Base-by-base conservation (phyloP, 2,797 vertebrate genomes). In the Hylomyscus alleni region DNA sequence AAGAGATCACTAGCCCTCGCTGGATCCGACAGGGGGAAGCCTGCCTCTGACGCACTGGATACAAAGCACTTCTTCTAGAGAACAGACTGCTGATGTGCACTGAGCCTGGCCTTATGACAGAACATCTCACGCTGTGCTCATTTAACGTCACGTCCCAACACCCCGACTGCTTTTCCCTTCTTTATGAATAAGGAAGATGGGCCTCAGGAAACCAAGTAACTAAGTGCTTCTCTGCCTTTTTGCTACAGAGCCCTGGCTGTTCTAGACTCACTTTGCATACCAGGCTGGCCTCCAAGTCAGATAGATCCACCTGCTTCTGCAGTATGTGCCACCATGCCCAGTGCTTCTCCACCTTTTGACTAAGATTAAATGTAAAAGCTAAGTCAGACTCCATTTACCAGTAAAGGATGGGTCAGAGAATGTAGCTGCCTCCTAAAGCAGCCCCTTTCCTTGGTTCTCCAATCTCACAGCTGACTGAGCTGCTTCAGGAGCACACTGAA, bases 141-240 rank as follows among this genome's bases (percentile, higher is more conserved):
- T 3, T 78, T 86, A 81, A 86, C 24, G 31, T 14, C 72, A 62
- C 31, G 56, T 77, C 22, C 15, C 47, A 50, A 78, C 1, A 56
- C 62, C 58, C 2, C 7, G 12, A 12, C 20, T 85, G 56, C 52
- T 82, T 88, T n/a, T 22, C 34, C 50, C 73, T 65, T n/a, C 92
- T 94, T 84, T 60, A 89, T 26, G 87, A 31, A 87, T 81, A 77
- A 89, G 65, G 50, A 91, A 80, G 54, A 26, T 50, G 9, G 82
- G 20, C 56, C 67, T 85, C 82, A 44, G 29, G 82, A 73, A 89
- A 58, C 37, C 26, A 56, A 60, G 37, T 22, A 22, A 29, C 14
- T 40, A 88, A 56, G 56, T 1, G 9, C 26, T 60, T 76, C 54
- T 60, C 11, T 72, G 69, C 69, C 37, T 37, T 72, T 37, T 3